Base-by-base conservation (phyloP, 2,888 invertebrate genomes). In the Eupithecia centaureata region DNA sequence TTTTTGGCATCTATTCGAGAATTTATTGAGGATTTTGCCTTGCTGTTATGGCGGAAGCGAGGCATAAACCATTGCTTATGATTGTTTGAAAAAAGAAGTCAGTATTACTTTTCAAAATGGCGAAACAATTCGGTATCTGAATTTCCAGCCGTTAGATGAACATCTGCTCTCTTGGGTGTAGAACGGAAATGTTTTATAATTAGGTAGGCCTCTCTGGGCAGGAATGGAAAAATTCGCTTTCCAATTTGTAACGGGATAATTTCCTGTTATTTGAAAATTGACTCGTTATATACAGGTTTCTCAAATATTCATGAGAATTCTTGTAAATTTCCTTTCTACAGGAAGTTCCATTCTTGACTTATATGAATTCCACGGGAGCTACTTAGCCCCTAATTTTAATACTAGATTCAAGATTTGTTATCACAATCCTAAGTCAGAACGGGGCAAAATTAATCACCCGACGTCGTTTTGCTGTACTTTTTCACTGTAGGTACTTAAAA, bases 61-160 rank as follows among this genome's bases (percentile, higher is more conserved):
- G 15, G 38, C 38, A 5, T 7, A 35, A n/a, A n/a, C 7, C 7
- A n/a, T 5, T 38, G 38, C n/a, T 38, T 38, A 5, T 5, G 38
- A 38, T 38, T 15, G 3, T 5, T 15, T 35, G 7, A n/a, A 38
- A 38, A 38, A n/a, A 38, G n/a, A 38, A n/a, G 38, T 33, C 33
- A 33, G 33, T 33, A 4, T 13, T 13, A 13, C 42, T 10, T 47
- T 22, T 47, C 2, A 56, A 56, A 56, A 56, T 28, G 54, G 18
- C 18, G 15, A n/a, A 15, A 28, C n/a, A 56, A 56, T 28, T n/a
- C 28, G 8, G 54, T n/a, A 30, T 56, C 30, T 30, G 5, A 18
- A 30, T 56, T 56, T 28, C 8, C 28, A 54, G 54, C 27, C 28
- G 54, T 54, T 54, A 54, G 56, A 56, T 28, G 25, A 51, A 51